A percentile compares a stretch with the other conserved stretches of the same genome.
phyloP scores from a whole-genome alignment of 2,888 invertebrate genomes.

The Pteria penguin region DNA sequence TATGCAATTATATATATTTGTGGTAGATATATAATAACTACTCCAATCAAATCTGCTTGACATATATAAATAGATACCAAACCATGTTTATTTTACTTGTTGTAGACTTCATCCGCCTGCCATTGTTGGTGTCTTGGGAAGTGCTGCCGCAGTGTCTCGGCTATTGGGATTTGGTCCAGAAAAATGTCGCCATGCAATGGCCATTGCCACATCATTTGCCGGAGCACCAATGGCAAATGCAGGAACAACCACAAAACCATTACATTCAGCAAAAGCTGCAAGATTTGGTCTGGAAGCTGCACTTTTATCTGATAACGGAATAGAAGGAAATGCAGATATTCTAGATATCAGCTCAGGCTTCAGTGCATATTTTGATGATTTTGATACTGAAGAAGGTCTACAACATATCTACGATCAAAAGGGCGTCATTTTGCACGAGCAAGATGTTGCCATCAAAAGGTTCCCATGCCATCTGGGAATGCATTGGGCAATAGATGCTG shows the following conservation, averaged over 20 bases:
- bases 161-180: conserved; percentile 56
- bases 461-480: conserved; percentile 74
- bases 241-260: conserved; percentile 67
- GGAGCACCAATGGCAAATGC: conserved; percentile 73
- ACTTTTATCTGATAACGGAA: conserved; percentile 59
- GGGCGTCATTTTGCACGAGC: conserved; percentile 55
- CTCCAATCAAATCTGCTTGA: too few species aligned
- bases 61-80: too few species aligned
- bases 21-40: too few species aligned
- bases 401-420: conserved; percentile 24
- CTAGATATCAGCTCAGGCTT: conserved; percentile 64
- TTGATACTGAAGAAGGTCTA: conserved; percentile 55
- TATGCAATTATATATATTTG: too few species aligned
- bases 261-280: conserved; percentile 68
- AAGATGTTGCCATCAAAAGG: conserved; percentile 57
- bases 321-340: conserved; percentile 66
- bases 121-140: conserved; percentile 70
- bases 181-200: conserved; percentile 62
- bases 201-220: conserved; percentile 68
- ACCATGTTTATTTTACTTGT: too few species aligned
- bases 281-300: conserved; percentile 67
- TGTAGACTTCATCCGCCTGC: conserved; percentile 69
- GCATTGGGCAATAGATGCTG: conserved; percentile 71
- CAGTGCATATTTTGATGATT: conserved; percentile 68
- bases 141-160: conserved; percentile 64